Evolutionary conservation across 2,888 invertebrate genomes (phyloP).

Genomic region (Lepidocyrtoides sp.): DNA sequence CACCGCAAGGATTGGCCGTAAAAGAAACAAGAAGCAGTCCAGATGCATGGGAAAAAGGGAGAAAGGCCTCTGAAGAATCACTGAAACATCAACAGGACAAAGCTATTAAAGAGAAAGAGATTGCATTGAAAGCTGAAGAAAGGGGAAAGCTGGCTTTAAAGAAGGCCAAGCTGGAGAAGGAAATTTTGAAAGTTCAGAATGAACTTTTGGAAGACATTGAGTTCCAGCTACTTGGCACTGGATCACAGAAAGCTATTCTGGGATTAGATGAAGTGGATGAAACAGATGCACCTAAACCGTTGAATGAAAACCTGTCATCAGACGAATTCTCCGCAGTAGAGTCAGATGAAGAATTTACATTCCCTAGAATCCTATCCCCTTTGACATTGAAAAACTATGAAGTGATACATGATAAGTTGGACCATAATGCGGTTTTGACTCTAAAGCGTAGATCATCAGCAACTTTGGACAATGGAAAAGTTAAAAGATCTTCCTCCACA

Average conservation of each 20-base stretch:
- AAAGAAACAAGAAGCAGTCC: constrained; percentile 57
- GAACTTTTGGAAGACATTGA: constrained; percentile 56
- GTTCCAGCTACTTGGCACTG: constrained; percentile 1
- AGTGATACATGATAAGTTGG: not conserved
- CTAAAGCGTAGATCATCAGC: not conserved
- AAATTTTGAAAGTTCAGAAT: constrained; percentile 16
- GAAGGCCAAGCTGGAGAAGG: constrained; percentile 66
- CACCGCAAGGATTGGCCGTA: constrained; percentile 66
- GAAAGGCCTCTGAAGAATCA: constrained; percentile 34
- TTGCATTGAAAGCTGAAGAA: constrained; percentile 41
- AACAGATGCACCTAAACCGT: not conserved
- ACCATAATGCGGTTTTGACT: not conserved
- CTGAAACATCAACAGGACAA: not conserved
- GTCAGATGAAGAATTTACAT: constrained; percentile 54
- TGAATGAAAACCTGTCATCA: constrained; percentile 24
- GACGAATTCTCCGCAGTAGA: constrained; percentile 69
- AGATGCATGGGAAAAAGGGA: constrained; percentile 71
- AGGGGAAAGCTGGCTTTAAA: constrained; percentile 57
- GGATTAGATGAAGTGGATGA: constrained; percentile 42
- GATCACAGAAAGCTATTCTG: constrained; percentile 45
- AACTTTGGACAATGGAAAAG: not conserved
- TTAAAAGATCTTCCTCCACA: not conserved
- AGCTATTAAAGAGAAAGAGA: constrained; percentile 25
- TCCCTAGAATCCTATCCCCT: not conserved
- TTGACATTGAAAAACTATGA: not conserved